Evolutionary conservation across 2,797 vertebrate genomes (phyloP).

Genomic region (Uromys caudimaculatus): DNA sequence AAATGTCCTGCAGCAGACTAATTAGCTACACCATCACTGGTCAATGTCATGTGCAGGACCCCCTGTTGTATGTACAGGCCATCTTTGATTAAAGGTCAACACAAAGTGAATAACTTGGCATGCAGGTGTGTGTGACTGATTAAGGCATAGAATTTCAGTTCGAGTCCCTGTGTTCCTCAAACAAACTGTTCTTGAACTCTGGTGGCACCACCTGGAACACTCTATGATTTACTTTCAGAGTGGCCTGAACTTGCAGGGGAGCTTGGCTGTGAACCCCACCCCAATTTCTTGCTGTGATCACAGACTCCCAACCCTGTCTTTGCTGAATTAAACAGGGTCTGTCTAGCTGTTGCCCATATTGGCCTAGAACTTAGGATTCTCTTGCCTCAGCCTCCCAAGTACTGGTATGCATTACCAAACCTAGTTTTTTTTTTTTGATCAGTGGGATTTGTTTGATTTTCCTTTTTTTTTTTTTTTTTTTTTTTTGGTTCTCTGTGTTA

Average conservation of each 20-base stretch:
- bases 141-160: not conserved
- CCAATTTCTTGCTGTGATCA: not conserved
- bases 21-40: too few relatives aligned
- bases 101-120: not conserved
- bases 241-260: fast-evolving
- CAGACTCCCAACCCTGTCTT: fast-evolving
- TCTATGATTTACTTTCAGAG: not conserved
- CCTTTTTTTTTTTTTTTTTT: not conserved
- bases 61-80: not conserved
- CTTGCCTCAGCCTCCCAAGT: not conserved
- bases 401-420: not conserved
- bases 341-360: not conserved
- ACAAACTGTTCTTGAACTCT: too few relatives aligned
- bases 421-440: not conserved
- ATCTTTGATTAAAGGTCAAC: too few relatives aligned
- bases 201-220: fast-evolving
- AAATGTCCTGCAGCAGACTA: too few relatives aligned
- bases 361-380: not conserved
- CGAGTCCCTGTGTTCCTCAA: not conserved
- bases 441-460: not conserved
- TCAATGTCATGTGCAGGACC: not conserved
- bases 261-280: not conserved
- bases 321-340: not conserved
- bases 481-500: not conserved
- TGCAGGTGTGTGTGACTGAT: not conserved